Evolutionary conservation across 2,888 invertebrate species (phyloP).

Genomic region (Thereva nobilitata): DNA sequence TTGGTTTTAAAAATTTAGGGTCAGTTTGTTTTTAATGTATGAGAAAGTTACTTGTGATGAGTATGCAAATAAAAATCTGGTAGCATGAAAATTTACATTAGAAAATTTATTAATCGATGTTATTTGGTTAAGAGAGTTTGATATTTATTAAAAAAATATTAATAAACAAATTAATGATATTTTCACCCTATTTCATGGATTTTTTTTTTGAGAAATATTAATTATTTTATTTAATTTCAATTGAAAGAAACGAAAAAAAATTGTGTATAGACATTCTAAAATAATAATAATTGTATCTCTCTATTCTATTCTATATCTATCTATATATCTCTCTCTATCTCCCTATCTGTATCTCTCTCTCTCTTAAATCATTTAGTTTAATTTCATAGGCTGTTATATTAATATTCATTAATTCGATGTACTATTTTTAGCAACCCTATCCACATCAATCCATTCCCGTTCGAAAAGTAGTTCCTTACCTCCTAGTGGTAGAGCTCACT

Average conservation of each 20-base stretch:
- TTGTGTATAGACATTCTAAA: too few species aligned
- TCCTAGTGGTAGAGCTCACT: constrained; percentile 58
- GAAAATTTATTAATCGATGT: too few species aligned
- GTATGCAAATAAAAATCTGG: constrained; percentile 8
- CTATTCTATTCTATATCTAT: too few species aligned
- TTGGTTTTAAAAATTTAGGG: constrained; percentile 10
- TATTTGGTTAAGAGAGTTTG: too few species aligned
- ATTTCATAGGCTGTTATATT: constrained; percentile 14
- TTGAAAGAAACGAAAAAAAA: too few species aligned
- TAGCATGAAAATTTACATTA: constrained; percentile 25
- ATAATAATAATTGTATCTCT: too few species aligned
- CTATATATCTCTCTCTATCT: too few species aligned
- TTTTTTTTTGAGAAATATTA: too few species aligned
- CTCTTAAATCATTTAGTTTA: constrained; percentile 7
- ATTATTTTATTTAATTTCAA: too few species aligned
- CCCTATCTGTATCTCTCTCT: neutral
- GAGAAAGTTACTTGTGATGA: constrained; percentile 13
- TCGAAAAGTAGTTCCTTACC: constrained; percentile 68
- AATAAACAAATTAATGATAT: too few species aligned
- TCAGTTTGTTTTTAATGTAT: constrained; percentile 14
- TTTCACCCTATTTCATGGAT: too few species aligned
- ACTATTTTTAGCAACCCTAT: constrained; percentile 71
- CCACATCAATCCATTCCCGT: constrained; percentile 74
- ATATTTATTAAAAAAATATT: too few species aligned
- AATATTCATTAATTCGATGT: constrained; percentile 41